Evolutionary conservation across 1,140 invertebrate genomes (phyloP).

Genomic region (Hylaeus anthracinus): DNA sequence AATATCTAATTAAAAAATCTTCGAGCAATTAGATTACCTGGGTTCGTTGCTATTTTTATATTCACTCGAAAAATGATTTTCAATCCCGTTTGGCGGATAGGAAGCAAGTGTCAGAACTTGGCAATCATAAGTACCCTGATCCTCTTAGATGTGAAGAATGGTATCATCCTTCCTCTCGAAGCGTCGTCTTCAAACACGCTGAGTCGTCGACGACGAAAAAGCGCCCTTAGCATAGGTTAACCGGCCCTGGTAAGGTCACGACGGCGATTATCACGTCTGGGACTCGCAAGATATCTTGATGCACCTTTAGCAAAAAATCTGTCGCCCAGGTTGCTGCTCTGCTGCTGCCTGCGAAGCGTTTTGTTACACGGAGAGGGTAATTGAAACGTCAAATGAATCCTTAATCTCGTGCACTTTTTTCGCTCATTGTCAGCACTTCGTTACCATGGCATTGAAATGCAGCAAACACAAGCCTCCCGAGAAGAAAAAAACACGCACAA

Average conservation of each 20-base stretch:
- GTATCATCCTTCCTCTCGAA: conserved; percentile 45
- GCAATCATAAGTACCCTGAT: conserved; percentile 61
- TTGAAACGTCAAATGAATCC: conserved; percentile 27
- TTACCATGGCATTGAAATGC: background rate
- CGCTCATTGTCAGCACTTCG: background rate
- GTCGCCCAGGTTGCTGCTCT: background rate
- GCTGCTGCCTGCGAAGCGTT: background rate
- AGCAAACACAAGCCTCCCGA: too few species aligned
- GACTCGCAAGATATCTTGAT: conserved; percentile 34
- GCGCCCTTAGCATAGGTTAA: conserved; percentile 46
- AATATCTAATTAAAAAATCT: background rate
- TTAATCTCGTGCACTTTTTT: background rate
- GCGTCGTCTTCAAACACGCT: conserved; percentile 61
- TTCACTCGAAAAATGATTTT: background rate
- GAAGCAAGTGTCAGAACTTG: conserved; percentile 36
- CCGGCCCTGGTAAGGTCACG: conserved; percentile 16
- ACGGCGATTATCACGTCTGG: conserved; percentile 38
- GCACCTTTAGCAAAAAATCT: conserved; percentile 32
- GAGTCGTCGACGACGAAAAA: conserved; percentile 59
- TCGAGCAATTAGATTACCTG: background rate
- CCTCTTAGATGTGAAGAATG: conserved; percentile 65
- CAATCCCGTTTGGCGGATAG: too few species aligned
- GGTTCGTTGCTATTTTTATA: background rate
- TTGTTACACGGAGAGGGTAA: background rate
- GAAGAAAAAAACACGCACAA: too few species aligned